Percentiles rank a stretch among this genome's conserved stretches.
These are phyloP conservation scores for Cinclus cinclus DNA, from an alignment of 2,113 vertebrate genomes.

Conservation along the genomic window DNA sequence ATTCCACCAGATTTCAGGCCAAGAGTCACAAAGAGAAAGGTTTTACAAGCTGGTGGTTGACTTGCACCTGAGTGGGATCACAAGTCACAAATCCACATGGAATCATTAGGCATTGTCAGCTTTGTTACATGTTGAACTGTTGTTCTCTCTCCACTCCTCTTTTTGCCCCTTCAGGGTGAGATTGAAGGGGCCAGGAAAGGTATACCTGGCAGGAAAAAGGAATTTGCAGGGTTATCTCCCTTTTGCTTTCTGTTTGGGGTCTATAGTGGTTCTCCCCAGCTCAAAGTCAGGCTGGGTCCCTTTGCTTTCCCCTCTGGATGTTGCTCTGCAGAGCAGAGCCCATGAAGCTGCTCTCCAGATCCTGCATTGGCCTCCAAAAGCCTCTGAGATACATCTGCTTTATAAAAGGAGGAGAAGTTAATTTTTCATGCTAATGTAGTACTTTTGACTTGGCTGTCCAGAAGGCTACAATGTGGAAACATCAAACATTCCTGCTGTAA, in stretches of 20 bases:
- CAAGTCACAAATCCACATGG: not conserved
- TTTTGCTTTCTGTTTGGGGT: not conserved
- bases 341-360: not conserved
- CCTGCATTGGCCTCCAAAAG: not conserved
- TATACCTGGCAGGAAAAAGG: not conserved
- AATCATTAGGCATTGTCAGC: not conserved
- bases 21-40: not conserved
- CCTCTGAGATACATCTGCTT: not conserved
- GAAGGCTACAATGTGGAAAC: not conserved
- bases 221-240: not conserved
- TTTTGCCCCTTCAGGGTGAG: not conserved
- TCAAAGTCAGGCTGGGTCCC: not conserved
- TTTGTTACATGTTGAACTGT: not conserved
- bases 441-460: not conserved
- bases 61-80: not conserved
- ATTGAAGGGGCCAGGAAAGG: not conserved
- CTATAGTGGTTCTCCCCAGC: accelerated
- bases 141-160: not conserved
- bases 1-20: not conserved
- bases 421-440: not conserved
- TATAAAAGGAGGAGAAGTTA: not conserved
- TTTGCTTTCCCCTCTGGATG: not conserved
- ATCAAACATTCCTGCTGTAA: not conserved
- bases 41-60: not conserved
- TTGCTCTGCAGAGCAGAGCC: not conserved